Evolutionary conservation across 2,888 invertebrate species (phyloP), one percentile per base, ranked within the genome.

Genomic region (Calameuta idolon): DNA sequence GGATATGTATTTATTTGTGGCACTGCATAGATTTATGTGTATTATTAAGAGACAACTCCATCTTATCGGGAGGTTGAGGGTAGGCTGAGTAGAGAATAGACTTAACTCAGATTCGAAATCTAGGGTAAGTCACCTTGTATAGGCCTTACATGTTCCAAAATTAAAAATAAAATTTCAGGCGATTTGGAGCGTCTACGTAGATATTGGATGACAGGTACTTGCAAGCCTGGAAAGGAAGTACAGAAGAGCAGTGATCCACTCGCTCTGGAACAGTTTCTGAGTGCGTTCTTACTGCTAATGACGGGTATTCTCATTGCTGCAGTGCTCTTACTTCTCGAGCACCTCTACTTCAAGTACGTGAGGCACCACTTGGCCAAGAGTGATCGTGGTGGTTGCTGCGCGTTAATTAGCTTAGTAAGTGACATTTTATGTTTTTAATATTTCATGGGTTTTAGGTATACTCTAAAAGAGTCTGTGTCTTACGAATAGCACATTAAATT

Each of bases 161-260:
- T 37, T 37, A 12, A 37, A 12, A 12, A 37, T 37, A 37, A 37
- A 69, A n/a, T 83, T 83, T 5, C 83, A 95, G 95, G 99, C 73
- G 98, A 99, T 90, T 93, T 99, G 87, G 99, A 99, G 92, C 94
- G 99, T 81, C 93, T 99, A 85, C 95, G 99, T 87, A 96, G 97
- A 89, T 97, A 97, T 91, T 99, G 99, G 99, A 96, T 99, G 95
- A 98, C 98, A 0, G 98, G 99, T 68, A 96, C 98, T 3, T 99
- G 98, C 91, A 96, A 97, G 87, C 97, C 97, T 3, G 97, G 97
- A 83, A 97, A 97, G 90, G 96, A 98, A 91, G 96, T 97, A 91
- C 96, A 97, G 90, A 97, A 97, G 92, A 96, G 97, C 81, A 97
- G 97, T 79, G 98, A 97, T 92, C 96, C 97, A 3, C 92, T 98